Percentiles rank a stretch among this genome's conserved stretches.
These are phyloP conservation scores for Gari tellinella DNA, from an alignment of 2,888 invertebrate species.

Conservation along the genomic window DNA sequence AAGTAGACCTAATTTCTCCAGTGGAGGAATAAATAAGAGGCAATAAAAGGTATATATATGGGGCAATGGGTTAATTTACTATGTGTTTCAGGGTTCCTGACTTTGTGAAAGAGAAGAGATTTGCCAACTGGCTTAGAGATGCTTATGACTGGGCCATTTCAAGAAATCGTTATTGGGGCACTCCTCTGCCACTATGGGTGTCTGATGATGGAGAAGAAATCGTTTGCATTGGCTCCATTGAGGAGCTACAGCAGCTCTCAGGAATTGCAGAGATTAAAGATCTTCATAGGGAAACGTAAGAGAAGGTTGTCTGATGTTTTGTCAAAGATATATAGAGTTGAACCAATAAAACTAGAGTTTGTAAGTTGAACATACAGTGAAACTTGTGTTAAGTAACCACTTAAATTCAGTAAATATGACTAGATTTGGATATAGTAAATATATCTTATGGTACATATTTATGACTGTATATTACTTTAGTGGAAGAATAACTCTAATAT, in stretches of 20 bases:
- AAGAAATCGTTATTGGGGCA: conserved; percentile 99
- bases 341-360: too few species aligned
- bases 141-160: conserved; percentile 99
- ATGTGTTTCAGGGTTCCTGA: conserved; percentile 97
- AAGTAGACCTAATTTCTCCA: too few species aligned
- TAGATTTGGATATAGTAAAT: too few species aligned
- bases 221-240: conserved; percentile 97
- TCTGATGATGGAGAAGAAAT: conserved; percentile 95
- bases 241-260: conserved; percentile 93
- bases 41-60: too few species aligned
- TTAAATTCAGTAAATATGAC: too few species aligned
- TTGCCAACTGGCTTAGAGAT: conserved; percentile 98
- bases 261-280: conserved; percentile 92
- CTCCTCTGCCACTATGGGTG: conserved; percentile 99
- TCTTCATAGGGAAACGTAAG: conserved; percentile 94
- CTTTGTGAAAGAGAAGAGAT: conserved; percentile 98
- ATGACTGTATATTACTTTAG: not conserved
- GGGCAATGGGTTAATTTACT: too few species aligned
- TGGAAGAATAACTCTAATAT: not conserved
- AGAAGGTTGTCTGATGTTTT: too few species aligned
- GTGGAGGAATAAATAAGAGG: too few species aligned
- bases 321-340: too few species aligned
- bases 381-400: too few species aligned
- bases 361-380: too few species aligned
- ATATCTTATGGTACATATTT: too few species aligned